Conservation (phyloP, 2,113 vertebrate genomes). For the Dipodomys stephensi region DNA sequence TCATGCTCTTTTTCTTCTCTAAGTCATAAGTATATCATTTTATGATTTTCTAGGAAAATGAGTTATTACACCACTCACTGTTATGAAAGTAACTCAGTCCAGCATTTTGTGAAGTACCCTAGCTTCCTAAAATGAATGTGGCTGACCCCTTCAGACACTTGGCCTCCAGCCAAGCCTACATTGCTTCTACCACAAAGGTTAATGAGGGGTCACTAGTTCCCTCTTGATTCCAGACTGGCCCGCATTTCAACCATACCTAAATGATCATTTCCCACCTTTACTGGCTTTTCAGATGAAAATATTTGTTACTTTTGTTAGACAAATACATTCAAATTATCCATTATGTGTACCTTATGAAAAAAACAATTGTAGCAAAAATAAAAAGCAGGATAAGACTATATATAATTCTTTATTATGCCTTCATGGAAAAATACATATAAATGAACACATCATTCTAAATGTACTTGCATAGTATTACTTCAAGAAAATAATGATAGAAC, state of each 20-base stretch:
- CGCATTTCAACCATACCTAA: slow-evolving; percentile 51
- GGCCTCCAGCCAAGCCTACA: background rate
- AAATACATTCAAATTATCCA: slow-evolving; percentile 21
- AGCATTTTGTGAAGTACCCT: background rate
- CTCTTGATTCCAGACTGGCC: background rate
- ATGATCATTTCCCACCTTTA: slow-evolving; percentile 10
- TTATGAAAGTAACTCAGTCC: background rate
- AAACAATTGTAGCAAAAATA: background rate
- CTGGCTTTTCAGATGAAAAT: slow-evolving; percentile 38
- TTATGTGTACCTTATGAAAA: slow-evolving; percentile 13
- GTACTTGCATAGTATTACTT: background rate
- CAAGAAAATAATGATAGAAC: slow-evolving; percentile 36
- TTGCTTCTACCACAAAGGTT: background rate
- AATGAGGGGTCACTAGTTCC: slow-evolving; percentile 22
- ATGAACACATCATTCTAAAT: background rate
- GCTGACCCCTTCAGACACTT: background rate
- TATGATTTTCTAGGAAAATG: background rate
- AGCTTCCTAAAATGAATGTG: background rate
- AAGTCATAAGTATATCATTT: slow-evolving; percentile 45
- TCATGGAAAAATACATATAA: background rate
- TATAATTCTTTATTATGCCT: background rate
- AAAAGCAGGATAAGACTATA: background rate
- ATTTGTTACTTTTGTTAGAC: background rate
- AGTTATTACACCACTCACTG: background rate
- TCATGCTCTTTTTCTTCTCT: background rate